Evolutionary conservation across 1,140 invertebrate species (phyloP).

Genomic region (Listronotus bonariensis): DNA sequence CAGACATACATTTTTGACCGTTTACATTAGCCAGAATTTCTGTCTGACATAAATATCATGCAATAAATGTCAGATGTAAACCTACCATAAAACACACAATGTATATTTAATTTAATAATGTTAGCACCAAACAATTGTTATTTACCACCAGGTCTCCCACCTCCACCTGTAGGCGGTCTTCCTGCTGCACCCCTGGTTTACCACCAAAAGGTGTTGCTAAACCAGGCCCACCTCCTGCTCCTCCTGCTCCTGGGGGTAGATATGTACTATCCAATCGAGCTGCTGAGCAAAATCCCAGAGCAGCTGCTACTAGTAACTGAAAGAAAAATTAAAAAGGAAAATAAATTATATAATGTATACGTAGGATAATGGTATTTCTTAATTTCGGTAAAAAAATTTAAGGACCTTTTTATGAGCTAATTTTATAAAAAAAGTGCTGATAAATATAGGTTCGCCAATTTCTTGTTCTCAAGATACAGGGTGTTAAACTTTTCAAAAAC

Average conservation of each 20-base stretch:
- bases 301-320: constrained; percentile 38
- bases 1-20: too few relatives aligned
- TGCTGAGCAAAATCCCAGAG: constrained; percentile 43
- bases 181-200: constrained; percentile 13
- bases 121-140: not conserved
- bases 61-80: too few relatives aligned
- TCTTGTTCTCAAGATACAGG: too few relatives aligned
- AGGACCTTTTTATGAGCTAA: too few relatives aligned
- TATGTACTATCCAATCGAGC: constrained; percentile 65
- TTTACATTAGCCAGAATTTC: too few relatives aligned
- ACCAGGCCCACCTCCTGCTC: constrained; percentile 58
- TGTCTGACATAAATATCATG: too few relatives aligned
- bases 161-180: constrained; percentile 24
- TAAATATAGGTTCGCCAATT: too few relatives aligned
- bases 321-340: constrained; percentile 18
- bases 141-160: constrained; percentile 33
- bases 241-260: constrained; percentile 63
- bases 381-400: not conserved
- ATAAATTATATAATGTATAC: not conserved
- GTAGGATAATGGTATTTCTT: not conserved
- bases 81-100: too few relatives aligned
- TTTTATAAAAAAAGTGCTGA: too few relatives aligned
- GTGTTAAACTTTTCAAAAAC: too few relatives aligned
- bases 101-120: too few relatives aligned
- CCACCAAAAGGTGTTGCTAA: constrained; percentile 41